Evolutionary conservation across 2,113 vertebrate species (phyloP), one percentile per base, ranked within the genome.

Genomic region (Oxyruncus cristatus): DNA sequence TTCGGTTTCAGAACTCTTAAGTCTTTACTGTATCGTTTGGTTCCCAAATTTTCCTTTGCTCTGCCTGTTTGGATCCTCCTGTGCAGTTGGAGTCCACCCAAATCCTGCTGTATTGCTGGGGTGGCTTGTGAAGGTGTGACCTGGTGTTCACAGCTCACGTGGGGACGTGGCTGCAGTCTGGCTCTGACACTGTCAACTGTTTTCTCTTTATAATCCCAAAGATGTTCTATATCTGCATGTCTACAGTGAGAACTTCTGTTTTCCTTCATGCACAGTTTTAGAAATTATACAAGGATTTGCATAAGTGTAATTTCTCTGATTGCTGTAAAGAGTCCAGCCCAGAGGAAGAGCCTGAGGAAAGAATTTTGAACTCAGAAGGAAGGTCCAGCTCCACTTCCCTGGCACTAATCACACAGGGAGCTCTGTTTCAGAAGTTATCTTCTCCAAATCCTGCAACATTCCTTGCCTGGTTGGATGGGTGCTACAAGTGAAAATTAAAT

Each of bases 131-230:
- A 13, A 33, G 18, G 28, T 7, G 3, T 42, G 16, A 3, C 37
- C 59, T 18, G 10, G 12, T 30, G 17, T 2, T 79, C 22, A 12
- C 15, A 28, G 39, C 20, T 76, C 9, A 1, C 0, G 2, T 24
- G 61, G 30, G 65, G 46, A 30, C 47, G 53, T 59, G 47, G 33
- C 47, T 49, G 62, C 77, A 68, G 49, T 6, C 26, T 68, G 27
- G 32, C 18, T 92, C 11, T 73, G 53, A 19, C 20, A 3, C 6
- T 32, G 30, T 4, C 1, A 1, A 35, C 11, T 50, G 24, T 33
- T 49, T 74, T 63, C 4, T 53, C 39, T 81, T 44, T 39, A 4
- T 19, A 30, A 46, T 32, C 26, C 41, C 37, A 62, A 42, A 35
- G 23, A 5, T 21, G 9, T 47, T 66, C 89, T 66, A 22, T 32